phyloP scores from a whole-genome alignment of 2,113 vertebrate species.

The Coreoperca whiteheadi region DNA sequence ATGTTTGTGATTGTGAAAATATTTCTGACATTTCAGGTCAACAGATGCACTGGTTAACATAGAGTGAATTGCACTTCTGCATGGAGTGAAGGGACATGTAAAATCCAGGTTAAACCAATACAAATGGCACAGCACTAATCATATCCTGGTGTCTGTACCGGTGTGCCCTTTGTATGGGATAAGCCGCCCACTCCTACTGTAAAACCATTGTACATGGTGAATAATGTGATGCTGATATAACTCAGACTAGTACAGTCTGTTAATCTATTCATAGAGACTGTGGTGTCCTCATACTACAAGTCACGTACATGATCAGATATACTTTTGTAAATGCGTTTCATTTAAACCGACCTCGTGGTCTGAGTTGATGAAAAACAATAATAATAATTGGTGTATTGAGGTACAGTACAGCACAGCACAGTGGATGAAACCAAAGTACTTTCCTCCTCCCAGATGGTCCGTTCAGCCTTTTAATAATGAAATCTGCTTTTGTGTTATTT shows the following conservation, averaged over 20 bases:
- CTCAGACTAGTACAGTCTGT: conserved; percentile 33
- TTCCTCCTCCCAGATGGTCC: conserved; percentile 79
- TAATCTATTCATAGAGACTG: conserved; percentile 32
- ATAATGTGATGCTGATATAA: conserved; percentile 30
- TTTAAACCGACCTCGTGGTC: conserved; percentile 51
- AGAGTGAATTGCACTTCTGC: background rate
- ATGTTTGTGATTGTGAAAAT: too few relatives aligned
- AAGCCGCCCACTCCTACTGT: conserved; percentile 12
- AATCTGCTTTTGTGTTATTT: conserved; percentile 95
- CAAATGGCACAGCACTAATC: background rate
- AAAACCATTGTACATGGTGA: conserved; percentile 23
- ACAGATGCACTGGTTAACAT: conserved; percentile 4
- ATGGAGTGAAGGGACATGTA: background rate
- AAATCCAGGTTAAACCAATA: conserved; percentile 7
- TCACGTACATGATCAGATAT: conserved; percentile 55
- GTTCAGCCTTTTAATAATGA: conserved; percentile 85
- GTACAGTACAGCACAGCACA: conserved; percentile 48
- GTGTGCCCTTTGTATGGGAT: conserved; percentile 29
- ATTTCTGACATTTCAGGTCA: conserved; percentile 20
- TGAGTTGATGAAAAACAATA: conserved; percentile 77
- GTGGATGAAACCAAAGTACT: conserved; percentile 65
- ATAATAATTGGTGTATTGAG: conserved; percentile 70
- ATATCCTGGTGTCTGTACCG: background rate
- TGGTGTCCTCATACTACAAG: conserved; percentile 55
- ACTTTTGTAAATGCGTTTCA: conserved; percentile 53